phyloP scores from a whole-genome alignment of 2,888 invertebrate genomes.

The Diaprepes abbreviatus region DNA sequence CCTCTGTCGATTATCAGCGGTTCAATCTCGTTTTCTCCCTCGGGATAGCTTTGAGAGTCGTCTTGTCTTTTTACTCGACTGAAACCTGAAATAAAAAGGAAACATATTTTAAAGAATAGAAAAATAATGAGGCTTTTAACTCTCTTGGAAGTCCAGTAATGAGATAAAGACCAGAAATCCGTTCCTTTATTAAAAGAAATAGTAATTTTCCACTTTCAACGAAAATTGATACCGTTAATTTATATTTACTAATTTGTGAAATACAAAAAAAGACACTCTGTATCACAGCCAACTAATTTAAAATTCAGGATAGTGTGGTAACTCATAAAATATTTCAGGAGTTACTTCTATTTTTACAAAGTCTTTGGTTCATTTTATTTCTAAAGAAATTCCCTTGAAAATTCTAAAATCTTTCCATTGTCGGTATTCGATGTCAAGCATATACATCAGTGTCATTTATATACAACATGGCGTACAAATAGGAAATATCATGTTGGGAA shows the following conservation, averaged over 20 bases:
- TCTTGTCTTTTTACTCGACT: conserved; percentile 57
- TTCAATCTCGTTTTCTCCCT: conserved; percentile 66
- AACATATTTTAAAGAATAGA: not conserved
- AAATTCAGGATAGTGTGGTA: too few relatives aligned
- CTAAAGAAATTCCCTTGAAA: conserved; percentile 6
- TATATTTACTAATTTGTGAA: too few relatives aligned
- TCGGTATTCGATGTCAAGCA: not conserved
- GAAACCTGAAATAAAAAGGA: conserved; percentile 56
- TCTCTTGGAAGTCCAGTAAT: not conserved
- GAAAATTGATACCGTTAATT: too few relatives aligned
- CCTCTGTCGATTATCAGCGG: conserved; percentile 71
- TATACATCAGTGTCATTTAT: not conserved
- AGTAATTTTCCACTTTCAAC: too few relatives aligned
- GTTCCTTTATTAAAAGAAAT: too few relatives aligned
- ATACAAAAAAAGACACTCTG: too few relatives aligned
- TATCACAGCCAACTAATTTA: too few relatives aligned
- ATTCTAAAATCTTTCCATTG: not conserved
- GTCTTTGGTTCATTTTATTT: too few relatives aligned
- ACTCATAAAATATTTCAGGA: too few relatives aligned
- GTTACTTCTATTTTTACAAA: too few relatives aligned
- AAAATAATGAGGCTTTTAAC: too few relatives aligned
- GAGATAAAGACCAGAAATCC: too few relatives aligned
- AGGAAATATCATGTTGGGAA: conserved; percentile 1
- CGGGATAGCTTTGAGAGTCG: conserved; percentile 64
- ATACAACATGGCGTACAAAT: conserved; percentile 9